These are phyloP conservation scores for Drosophila recens DNA, from an alignment of 2,888 invertebrate genomes.

Conservation along the genomic window DNA sequence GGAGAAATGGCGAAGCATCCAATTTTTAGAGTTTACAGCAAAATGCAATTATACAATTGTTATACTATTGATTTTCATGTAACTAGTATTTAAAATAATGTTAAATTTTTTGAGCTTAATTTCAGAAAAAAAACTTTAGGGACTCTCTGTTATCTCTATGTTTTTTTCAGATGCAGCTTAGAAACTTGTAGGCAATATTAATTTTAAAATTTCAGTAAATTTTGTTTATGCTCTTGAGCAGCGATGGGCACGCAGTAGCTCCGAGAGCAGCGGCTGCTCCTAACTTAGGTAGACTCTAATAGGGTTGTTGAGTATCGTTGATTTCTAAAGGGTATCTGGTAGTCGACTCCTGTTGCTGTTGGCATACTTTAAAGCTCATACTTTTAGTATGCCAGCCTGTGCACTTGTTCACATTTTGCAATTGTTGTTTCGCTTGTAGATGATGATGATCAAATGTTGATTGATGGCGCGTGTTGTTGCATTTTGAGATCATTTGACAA, in stretches of 20 bases:
- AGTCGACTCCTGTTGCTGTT: conserved; percentile 7
- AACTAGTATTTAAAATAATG: too few relatives aligned
- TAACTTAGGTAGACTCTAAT: too few relatives aligned
- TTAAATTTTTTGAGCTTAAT: too few relatives aligned
- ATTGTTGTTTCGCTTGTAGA: conserved; percentile 13
- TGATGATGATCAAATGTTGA: conserved; percentile 54
- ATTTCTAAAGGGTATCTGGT: conserved; percentile 24
- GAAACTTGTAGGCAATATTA: neutral
- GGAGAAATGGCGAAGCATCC: neutral
- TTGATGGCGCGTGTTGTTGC: conserved; percentile 71
- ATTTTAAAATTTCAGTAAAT: neutral
- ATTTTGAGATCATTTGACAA: conserved; percentile 21
- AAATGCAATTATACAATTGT: neutral
- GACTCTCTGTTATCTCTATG: too few relatives aligned
- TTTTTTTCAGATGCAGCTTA: too few relatives aligned
- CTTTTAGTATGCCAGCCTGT: conserved; percentile 18
- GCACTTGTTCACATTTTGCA: conserved; percentile 25
- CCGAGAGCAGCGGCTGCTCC: too few relatives aligned
- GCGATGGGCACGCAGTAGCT: too few relatives aligned
- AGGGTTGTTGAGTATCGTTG: neutral
- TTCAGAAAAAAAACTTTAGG: too few relatives aligned
- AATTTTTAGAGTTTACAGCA: neutral
- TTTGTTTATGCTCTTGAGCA: neutral
- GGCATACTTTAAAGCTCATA: conserved; percentile 12
- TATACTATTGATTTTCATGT: neutral